Base-by-base conservation (phyloP, 2,797 vertebrate species). In the Phoebastria nigripes region DNA sequence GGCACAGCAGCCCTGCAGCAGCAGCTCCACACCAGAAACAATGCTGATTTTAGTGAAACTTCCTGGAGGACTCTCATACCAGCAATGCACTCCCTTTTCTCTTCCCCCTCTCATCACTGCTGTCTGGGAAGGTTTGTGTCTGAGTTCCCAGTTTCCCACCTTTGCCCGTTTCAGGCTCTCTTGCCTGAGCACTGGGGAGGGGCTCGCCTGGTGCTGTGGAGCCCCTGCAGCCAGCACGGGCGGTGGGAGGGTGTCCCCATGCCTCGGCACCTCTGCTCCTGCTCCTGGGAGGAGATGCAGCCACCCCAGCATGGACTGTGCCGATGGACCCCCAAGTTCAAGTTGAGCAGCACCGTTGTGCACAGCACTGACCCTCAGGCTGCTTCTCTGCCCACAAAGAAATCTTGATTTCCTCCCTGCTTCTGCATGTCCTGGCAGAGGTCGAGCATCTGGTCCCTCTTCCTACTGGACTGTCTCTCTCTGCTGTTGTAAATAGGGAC, bases 261-360 rank as follows among this genome's bases (percentile, higher is more conserved):
- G 33, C 16, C 47, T 8, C 4, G 2, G 56, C 81, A 33, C 26
- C 58, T 22, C 67, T 22, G 58, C 28, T 26, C 8, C 76, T 11
- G 49, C 39, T 61, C 47, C 37, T 11, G 49, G 22, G n/a, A 25
- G n/a, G 56, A n/a, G n/a, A 35, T 16, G n/a, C n/a, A 15, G 21
- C 56, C n/a, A 15, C 14, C 21, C 56, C 67, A 21, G 39, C 46
- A 11, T 0, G 28, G 35, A 3, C 33, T 4, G 4, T 8, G 58
- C n/a, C 2, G 2, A 7, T 3, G 29, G 35, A n/a, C 7, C 26
- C 37, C 46, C 20, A 2, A 4, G 41, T 0, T 39, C 12, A 1
- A 2, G 11, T 0, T 41, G 81, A 15, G 18, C 44, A 5, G n/a
- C 58, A 12, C 52, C 3, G 2, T 54, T 71, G 44, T 4, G 59